Conservation (phyloP, 2,113 vertebrate genomes). For the Platanista minor region DNA sequence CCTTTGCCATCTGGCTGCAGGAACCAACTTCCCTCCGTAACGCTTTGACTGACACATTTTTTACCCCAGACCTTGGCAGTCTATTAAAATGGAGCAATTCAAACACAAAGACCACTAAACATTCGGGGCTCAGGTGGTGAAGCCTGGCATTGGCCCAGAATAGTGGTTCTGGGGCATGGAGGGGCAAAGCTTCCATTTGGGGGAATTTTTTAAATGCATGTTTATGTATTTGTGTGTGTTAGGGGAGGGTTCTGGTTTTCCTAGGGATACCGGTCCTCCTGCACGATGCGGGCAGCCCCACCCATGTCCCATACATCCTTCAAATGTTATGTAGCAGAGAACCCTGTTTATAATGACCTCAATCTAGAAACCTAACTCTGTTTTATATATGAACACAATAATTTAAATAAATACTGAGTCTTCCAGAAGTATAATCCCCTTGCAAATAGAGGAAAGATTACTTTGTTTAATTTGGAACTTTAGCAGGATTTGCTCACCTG, state of each 20-base stretch:
- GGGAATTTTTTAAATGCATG: neutral
- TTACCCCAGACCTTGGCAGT: no score
- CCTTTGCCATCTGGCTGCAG: neutral
- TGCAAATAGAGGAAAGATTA: neutral
- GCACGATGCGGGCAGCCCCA: neutral
- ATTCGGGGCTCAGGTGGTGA: neutral
- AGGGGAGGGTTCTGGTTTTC: neutral
- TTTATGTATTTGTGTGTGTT: no score
- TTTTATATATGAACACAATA: neutral
- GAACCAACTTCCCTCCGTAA: neutral
- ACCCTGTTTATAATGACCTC: neutral
- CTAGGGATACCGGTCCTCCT: no score
- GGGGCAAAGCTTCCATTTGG: neutral
- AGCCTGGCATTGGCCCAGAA: neutral
- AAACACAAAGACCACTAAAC: neutral
- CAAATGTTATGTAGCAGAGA: neutral
- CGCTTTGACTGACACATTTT: neutral
- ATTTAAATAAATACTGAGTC: neutral
- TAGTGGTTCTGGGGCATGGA: neutral
- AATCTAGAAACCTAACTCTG: neutral
- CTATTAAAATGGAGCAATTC: neutral
- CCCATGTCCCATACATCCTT: neutral
- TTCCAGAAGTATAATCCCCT: neutral
- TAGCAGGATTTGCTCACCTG: neutral
- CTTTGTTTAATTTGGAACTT: conserved; percentile 18